Evolutionary conservation across 1,140 invertebrate genomes (phyloP), one percentile per base, ranked within the genome.

Genomic region (Doryteuthis pealeii): DNA sequence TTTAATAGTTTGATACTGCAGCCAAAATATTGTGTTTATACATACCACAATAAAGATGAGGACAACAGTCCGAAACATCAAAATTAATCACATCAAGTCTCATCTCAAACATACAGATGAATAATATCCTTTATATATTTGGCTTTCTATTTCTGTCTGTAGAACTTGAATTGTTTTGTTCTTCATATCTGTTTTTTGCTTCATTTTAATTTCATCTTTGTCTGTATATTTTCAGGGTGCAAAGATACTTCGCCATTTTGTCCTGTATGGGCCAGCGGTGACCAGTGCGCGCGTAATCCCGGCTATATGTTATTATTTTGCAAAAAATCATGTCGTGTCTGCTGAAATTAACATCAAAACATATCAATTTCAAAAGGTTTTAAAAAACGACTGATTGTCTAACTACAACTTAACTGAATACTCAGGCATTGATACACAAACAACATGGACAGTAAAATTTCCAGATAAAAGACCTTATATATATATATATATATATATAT

Each of bases 291-390:
- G 8, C 43, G 65, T 15, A 84, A 84, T 71, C 49, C 80, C 1
- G 72, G 75, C 8, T 84, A 79, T 67, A 84, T 84, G 82, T 62
- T 82, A 18, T 49, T 77, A 26, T 68, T 78, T 58, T 84, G 82
- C 65, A 76, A 81, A 58, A 80, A 78, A 62, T 80, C 82, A 6
- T 84, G 82, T 45, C 54, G 68, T 14, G 71, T 67, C 0, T 82
- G 81, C 66, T 22, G 18, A 18, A 62, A 62, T 8, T 15, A 40
- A 40, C 35, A 40, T 40, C 4, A 40, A 40, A 40, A 40, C 35
- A 40, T 40, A 40, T 40, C 35, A 40, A 40, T 10, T 5, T 3
- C 10, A 10, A 40, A 40, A 3, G 10, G 10, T 10, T 5, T 40
- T 40, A n/a, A 40, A 40, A 40, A 5, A 10, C 35, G 35, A 10